phyloP scores from a whole-genome alignment of 2,113 vertebrate genomes.

The Oreochromis spilurus region DNA sequence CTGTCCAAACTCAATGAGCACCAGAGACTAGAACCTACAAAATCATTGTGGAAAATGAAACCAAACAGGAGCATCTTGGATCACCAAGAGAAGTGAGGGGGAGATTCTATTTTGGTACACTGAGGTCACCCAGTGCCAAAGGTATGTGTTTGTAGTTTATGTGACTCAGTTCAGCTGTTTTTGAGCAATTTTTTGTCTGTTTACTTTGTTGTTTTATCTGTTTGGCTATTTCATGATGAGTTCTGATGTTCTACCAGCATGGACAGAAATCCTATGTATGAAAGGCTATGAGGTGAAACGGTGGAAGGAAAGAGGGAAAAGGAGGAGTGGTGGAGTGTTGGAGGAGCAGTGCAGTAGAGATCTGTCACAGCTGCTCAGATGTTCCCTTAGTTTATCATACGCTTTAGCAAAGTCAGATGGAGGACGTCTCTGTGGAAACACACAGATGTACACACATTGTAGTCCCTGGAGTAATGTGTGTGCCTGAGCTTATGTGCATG shows the following conservation, averaged over 20 bases:
- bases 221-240: background rate
- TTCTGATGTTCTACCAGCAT: background rate
- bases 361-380: conserved; percentile 36
- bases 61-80: background rate
- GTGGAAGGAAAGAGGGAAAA: background rate
- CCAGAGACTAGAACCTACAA: background rate
- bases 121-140: background rate
- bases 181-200: background rate
- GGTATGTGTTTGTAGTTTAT: background rate
- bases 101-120: background rate
- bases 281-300: background rate
- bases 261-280: background rate
- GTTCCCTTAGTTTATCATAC: conserved; percentile 3
- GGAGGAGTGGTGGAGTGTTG: background rate
- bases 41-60: conserved; percentile 1
- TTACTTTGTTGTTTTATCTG: background rate
- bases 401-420: conserved; percentile 27
- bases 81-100: background rate
- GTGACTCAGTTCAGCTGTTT: background rate
- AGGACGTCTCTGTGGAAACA: conserved; percentile 25
- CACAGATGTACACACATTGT: conserved; percentile 8
- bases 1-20: background rate
- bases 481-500: background rate
- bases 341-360: background rate
- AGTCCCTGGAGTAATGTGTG: background rate